phyloP scores from a whole-genome alignment of 1,140 invertebrate genomes.

The Cephus cinctus region DNA sequence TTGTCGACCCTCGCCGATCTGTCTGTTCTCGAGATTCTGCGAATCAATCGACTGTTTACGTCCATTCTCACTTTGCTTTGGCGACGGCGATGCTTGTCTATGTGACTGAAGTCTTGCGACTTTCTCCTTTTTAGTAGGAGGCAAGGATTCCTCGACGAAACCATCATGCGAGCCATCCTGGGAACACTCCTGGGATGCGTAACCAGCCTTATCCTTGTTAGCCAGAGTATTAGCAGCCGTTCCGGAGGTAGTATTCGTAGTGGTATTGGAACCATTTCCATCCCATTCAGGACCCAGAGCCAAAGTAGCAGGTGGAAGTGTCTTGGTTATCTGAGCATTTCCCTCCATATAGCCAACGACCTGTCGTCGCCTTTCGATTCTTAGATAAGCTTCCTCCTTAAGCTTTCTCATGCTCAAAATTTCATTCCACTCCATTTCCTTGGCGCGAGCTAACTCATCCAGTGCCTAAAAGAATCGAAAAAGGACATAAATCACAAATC shows the following conservation, averaged over 20 bases:
- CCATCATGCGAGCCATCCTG: slow-evolving; percentile 2
- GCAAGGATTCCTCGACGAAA: slow-evolving; percentile 8
- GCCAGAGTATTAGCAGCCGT: slow-evolving; percentile 8
- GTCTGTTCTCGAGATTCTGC: slow-evolving; percentile 37
- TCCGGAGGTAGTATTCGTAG: background rate
- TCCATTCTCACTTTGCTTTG: slow-evolving; percentile 28
- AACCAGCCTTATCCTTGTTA: slow-evolving; percentile 19
- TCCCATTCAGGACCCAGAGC: slow-evolving; percentile 36
- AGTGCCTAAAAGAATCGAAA: slow-evolving; percentile 57
- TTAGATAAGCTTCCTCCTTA: slow-evolving; percentile 74
- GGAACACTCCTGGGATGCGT: slow-evolving; percentile 18
- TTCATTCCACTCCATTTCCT: slow-evolving; percentile 83
- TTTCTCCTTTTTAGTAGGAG: background rate
- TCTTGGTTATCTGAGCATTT: slow-evolving; percentile 25
- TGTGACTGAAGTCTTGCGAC: slow-evolving; percentile 14
- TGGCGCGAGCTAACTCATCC: slow-evolving; percentile 67
- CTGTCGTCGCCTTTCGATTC: slow-evolving; percentile 67
- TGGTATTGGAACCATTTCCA: background rate
- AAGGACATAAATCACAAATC: background rate
- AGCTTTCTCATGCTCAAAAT: slow-evolving; percentile 76
- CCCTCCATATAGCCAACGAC: slow-evolving; percentile 54
- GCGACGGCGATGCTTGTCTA: slow-evolving; percentile 15
- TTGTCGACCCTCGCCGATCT: slow-evolving; percentile 66
- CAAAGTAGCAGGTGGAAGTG: slow-evolving; percentile 33
- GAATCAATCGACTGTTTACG: slow-evolving; percentile 25